Evolutionary conservation across 2,797 vertebrate species (phyloP), one percentile per base, ranked within the genome.

Genomic region (Lerista edwardsae): DNA sequence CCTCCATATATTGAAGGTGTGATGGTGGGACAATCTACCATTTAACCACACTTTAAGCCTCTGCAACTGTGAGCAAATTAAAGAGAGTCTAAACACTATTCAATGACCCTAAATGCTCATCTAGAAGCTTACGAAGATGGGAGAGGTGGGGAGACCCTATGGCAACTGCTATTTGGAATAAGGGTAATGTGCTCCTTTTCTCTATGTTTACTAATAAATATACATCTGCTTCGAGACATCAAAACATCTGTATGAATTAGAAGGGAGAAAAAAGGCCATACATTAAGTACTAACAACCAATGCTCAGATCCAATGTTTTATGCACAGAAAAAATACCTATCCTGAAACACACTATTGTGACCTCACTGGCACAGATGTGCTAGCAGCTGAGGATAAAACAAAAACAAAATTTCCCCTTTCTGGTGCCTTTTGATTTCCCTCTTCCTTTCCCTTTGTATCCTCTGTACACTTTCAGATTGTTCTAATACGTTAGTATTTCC

Each of bases 191-290:
- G 27, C 79, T 23, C 62, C 47, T 47, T 82, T 65, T 6, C n/a
- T 72, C 82, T 41, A 17, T 39, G 41, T 39, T 85, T 81, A 72
- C 27, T 25, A 71, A 84, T 4, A 8, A 86, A 87, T 80, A 74
- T 1, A 76, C 1, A 84, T 25, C n/a, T 85, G 25, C n/a, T 79
- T 79, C 65, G 83, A 11, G 23, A 59, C 64, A 41, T 69, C 19
- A 65, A 25, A 59, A 62, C 83, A 41, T 9, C 85, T 9, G 55
- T 62, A 75, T 0, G 0, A 1, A n/a, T 31, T 6, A 51, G 27
- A 77, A 65, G 23, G 27, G 6, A 19, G 62, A 4, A n/a, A 65
- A 47, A 29, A 31, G 23, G 10, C 1, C 41, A 65, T 1, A 19
- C 9, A 31, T 64, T 21, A 65, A 29, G 14, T 47, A 41, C 10